Conservation (phyloP, 1,140 invertebrate genomes). For the Halictus rubicundus region DNA sequence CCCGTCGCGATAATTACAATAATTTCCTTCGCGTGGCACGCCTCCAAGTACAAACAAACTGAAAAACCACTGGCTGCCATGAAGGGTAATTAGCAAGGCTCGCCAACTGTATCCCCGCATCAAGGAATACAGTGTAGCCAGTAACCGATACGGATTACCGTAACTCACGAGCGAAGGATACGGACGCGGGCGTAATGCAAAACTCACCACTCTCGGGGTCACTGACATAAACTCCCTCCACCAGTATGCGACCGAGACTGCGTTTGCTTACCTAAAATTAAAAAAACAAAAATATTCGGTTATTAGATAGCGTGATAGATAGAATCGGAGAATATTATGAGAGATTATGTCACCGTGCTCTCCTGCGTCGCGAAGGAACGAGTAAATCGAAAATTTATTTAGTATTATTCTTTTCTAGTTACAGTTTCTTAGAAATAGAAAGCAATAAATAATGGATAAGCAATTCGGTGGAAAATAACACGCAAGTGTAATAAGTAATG, state of each 20-base stretch:
- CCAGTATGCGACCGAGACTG: neutral
- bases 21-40: constrained; percentile 21
- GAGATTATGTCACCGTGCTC: no score
- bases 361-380: no score
- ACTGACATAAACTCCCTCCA: neutral
- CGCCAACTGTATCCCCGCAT: neutral
- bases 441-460: no score
- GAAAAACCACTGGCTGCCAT: neutral
- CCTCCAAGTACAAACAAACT: constrained; percentile 29
- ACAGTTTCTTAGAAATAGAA: no score
- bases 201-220: constrained; percentile 16
- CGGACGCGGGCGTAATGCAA: neutral
- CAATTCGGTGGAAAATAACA: no score
- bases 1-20: constrained; percentile 28
- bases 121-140: constrained; percentile 7
- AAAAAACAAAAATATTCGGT: neutral
- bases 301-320: neutral
- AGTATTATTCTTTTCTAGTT: no score
- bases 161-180: constrained; percentile 4
- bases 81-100: constrained; percentile 28
- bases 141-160: constrained; percentile 25
- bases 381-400: no score
- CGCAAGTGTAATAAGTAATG: no score
- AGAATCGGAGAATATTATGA: no score
- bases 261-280: constrained; percentile 39